phyloP scores from a whole-genome alignment of 2,797 vertebrate species.

The Tapera naevia region DNA sequence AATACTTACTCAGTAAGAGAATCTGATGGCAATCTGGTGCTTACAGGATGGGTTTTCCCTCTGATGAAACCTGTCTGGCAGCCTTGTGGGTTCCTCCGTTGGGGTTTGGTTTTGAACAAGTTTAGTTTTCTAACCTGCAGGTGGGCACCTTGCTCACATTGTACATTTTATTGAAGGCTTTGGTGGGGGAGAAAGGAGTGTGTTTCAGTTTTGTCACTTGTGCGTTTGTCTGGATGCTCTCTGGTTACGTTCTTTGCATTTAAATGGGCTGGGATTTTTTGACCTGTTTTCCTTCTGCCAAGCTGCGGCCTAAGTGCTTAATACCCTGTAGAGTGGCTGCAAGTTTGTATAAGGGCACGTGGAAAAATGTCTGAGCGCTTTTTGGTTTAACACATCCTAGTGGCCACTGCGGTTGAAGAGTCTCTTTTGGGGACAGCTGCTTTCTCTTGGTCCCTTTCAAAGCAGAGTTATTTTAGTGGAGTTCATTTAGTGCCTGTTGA shows the following conservation, averaged over 20 bases:
- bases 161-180: neutral
- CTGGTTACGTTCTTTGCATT: neutral
- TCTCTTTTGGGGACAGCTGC: neutral
- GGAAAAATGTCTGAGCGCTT: neutral
- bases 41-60: neutral
- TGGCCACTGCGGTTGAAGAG: neutral
- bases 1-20: neutral
- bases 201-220: neutral
- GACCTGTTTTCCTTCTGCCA: neutral
- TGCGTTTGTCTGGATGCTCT: neutral
- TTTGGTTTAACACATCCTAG: neutral
- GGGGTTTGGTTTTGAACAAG: neutral
- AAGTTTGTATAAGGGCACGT: neutral
- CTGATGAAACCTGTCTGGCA: neutral
- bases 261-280: neutral
- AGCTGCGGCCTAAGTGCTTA: neutral
- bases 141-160: neutral
- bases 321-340: neutral
- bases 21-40: rapidly evolving
- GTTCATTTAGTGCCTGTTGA: neutral
- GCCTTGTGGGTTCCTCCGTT: neutral
- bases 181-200: too few species aligned
- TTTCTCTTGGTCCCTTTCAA: neutral
- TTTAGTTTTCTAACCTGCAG: neutral
- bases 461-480: neutral